Percentiles rank a stretch among this genome's conserved stretches.
Conservation (phyloP, 2,113 vertebrate genomes). For the Dinomys branickii region DNA sequence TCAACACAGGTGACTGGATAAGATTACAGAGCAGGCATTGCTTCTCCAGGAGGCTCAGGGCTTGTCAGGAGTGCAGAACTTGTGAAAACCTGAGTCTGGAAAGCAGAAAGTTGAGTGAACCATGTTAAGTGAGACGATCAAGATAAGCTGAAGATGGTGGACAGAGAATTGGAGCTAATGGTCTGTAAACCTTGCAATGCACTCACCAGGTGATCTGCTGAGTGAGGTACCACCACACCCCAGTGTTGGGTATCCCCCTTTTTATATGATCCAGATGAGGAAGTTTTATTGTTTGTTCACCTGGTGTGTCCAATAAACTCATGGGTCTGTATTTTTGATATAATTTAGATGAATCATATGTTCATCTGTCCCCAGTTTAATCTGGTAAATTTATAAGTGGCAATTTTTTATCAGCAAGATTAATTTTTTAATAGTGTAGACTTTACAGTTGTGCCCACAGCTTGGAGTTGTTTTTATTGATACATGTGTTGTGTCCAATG, state of each 20-base stretch:
- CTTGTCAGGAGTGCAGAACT: neutral
- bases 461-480: neutral
- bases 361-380: neutral
- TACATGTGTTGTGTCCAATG: neutral
- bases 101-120: neutral
- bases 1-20: neutral
- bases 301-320: neutral
- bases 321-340: neutral
- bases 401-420: neutral
- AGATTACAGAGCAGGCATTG: neutral
- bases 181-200: neutral
- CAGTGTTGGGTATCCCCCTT: neutral
- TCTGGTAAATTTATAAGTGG: neutral
- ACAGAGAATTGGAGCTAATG: neutral
- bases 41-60: neutral
- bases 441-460: neutral
- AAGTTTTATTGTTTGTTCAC: neutral
- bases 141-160: neutral
- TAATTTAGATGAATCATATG: neutral
- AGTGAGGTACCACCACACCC: neutral
- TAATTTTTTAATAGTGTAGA: neutral
- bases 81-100: neutral
- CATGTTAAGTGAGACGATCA: neutral
- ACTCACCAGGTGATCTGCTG: neutral
- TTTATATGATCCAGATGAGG: neutral